Conservation (phyloP, 2,797 vertebrate genomes). For the Amazonetta brasiliensis region DNA sequence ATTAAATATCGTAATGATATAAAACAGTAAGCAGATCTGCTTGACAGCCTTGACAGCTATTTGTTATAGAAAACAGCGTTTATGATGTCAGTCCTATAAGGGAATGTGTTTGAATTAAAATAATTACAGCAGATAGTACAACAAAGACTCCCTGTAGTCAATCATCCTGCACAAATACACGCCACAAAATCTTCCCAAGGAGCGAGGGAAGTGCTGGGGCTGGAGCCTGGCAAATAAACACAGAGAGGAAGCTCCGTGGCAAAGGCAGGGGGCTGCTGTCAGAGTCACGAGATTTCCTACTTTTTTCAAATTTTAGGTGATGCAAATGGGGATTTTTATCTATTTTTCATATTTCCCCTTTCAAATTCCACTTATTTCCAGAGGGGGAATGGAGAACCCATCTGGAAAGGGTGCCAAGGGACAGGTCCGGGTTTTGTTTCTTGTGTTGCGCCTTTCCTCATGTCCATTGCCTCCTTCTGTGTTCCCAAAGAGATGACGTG, state of each 20-base stretch:
- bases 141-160: conserved; percentile 77
- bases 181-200: conserved; percentile 43
- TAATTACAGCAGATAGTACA: conserved; percentile 79
- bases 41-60: conserved; percentile 81
- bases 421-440: neutral
- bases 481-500: neutral
- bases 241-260: neutral
- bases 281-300: neutral
- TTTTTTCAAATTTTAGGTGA: neutral
- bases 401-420: neutral
- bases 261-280: neutral
- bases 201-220: neutral
- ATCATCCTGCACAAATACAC: conserved; percentile 71
- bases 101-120: conserved; percentile 79
- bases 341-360: neutral
- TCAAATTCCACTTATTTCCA: neutral
- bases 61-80: conserved; percentile 81
- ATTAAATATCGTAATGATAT: conserved; percentile 80
- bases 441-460: accelerated
- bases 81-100: conserved; percentile 78
- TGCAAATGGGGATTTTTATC: neutral
- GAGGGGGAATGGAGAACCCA: neutral
- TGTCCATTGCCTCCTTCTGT: neutral
- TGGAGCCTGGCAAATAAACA: conserved; percentile 27
- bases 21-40: conserved; percentile 80